These are phyloP conservation scores for Sminthopsis crassicaudata DNA, from an alignment of 2,113 vertebrate species.

Conservation along the genomic window DNA sequence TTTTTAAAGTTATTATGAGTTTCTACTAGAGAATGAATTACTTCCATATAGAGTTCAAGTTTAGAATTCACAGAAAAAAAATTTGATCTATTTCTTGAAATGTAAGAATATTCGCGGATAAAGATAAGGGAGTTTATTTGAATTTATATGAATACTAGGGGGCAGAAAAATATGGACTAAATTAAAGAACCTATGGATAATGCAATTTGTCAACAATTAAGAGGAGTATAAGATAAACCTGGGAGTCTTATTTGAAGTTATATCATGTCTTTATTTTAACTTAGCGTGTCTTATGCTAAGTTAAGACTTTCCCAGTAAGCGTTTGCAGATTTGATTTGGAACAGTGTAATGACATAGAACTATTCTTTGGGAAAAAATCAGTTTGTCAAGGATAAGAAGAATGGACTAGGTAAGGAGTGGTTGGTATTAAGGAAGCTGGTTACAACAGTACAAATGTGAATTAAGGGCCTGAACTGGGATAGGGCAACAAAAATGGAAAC, in stretches of 20 bases:
- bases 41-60: not conserved
- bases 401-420: not conserved
- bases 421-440: no score
- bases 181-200: no score
- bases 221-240: no score
- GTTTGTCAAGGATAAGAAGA: not conserved
- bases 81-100: not conserved
- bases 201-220: not conserved
- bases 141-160: not conserved
- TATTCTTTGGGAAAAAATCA: not conserved
- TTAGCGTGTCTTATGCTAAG: not conserved
- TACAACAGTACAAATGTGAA: not conserved
- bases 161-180: not conserved
- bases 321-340: not conserved
- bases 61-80: not conserved
- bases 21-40: not conserved
- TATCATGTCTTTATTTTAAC: not conserved
- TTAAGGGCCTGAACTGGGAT: not conserved
- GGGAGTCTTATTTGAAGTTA: not conserved
- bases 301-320: not conserved
- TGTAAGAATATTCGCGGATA: not conserved
- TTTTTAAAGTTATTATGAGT: not conserved
- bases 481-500: not conserved
- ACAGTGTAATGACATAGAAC: not conserved
- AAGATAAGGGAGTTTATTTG: not conserved